Conservation (phyloP, 1,140 invertebrate species). For the Ostrea edulis region DNA sequence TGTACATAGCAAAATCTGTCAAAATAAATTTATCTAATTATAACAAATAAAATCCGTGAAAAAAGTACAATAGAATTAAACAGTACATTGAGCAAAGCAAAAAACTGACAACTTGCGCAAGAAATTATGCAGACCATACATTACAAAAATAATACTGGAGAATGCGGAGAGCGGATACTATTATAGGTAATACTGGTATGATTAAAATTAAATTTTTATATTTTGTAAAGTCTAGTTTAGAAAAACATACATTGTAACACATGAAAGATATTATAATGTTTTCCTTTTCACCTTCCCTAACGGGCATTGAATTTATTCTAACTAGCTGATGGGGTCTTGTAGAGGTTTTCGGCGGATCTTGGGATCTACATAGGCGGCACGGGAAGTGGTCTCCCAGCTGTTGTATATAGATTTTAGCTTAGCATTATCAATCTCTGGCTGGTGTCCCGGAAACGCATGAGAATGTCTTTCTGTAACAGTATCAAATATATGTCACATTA, state of each 20-base stretch:
- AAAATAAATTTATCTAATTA: neutral
- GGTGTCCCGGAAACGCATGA: slow-evolving; percentile 69
- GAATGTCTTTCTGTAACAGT: slow-evolving; percentile 64
- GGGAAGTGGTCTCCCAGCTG: slow-evolving; percentile 68
- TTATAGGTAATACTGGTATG: slow-evolving; percentile 1
- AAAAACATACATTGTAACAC: too few relatives aligned
- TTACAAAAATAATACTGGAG: slow-evolving; percentile 1
- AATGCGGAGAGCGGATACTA: neutral
- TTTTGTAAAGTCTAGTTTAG: too few relatives aligned
- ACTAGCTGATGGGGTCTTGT: slow-evolving; percentile 8
- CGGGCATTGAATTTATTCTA: neutral
- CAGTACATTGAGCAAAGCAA: neutral
- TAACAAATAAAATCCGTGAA: neutral
- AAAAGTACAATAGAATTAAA: neutral
- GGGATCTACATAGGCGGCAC: slow-evolving; percentile 65
- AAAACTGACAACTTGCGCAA: neutral
- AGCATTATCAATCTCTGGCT: slow-evolving; percentile 69
- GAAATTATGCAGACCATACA: neutral
- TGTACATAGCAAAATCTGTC: neutral
- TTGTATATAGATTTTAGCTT: slow-evolving; percentile 65
- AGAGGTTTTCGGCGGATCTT: slow-evolving; percentile 51
- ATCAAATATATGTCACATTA: neutral
- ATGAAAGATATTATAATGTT: too few relatives aligned
- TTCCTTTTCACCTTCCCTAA: neutral
- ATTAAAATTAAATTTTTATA: neutral